Evolutionary conservation across 2,888 invertebrate genomes (phyloP).

Genomic region (Steinernema carpocapsae): DNA sequence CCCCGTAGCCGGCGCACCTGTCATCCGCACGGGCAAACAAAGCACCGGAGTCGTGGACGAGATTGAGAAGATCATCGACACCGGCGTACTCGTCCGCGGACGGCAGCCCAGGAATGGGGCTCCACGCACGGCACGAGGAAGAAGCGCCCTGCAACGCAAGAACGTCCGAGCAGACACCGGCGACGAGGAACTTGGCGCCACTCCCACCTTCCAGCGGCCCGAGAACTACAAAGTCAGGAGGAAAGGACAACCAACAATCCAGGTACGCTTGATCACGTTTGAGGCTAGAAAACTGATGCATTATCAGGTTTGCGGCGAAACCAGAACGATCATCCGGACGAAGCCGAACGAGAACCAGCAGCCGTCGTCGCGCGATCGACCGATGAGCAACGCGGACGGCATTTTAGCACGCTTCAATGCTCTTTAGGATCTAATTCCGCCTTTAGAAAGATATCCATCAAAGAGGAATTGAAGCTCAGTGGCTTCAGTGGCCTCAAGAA

Average conservation of each 20-base stretch:
- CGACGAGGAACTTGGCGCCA: neutral
- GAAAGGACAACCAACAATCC: constrained; percentile 51
- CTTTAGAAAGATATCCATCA: neutral
- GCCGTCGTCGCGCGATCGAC: neutral
- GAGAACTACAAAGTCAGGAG: constrained; percentile 41
- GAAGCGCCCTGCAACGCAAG: neutral
- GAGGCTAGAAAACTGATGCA: neutral
- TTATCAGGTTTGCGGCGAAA: constrained; percentile 8
- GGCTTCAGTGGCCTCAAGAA: neutral
- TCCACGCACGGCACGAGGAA: neutral
- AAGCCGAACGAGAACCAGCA: neutral
- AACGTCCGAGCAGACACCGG: neutral
- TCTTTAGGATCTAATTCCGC: neutral
- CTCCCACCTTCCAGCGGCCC: constrained; percentile 13
- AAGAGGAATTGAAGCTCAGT: constrained; percentile 2
- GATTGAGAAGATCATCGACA: constrained; percentile 51
- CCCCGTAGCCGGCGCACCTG: neutral
- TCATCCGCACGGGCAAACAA: constrained; percentile 35
- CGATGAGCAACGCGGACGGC: neutral
- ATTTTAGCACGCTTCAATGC: constrained; percentile 16
- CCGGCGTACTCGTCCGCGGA: constrained; percentile 41
- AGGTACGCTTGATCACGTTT: constrained; percentile 39
- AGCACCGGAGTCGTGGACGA: constrained; percentile 58
- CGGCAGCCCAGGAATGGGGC: neutral
- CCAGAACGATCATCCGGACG: neutral